These are phyloP conservation scores for Paradisaea rubra DNA, from an alignment of 2,113 vertebrate genomes.

Conservation along the genomic window DNA sequence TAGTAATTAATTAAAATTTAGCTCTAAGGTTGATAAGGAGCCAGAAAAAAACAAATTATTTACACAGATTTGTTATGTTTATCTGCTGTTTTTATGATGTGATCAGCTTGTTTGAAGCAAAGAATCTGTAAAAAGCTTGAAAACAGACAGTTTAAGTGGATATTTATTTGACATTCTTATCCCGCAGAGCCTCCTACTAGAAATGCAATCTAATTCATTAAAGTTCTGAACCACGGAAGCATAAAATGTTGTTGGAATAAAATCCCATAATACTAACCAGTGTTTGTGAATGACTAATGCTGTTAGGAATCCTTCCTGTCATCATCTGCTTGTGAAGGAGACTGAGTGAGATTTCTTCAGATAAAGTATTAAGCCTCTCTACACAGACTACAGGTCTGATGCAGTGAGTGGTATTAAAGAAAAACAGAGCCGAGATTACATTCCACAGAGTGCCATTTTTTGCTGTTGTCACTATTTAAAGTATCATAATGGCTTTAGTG, in stretches of 20 bases:
- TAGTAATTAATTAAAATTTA: not conserved
- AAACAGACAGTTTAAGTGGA: not conserved
- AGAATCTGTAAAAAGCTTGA: not conserved
- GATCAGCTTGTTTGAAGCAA: not conserved
- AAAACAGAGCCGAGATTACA: constrained; percentile 5
- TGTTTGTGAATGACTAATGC: constrained; percentile 39
- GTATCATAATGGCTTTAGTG: not conserved
- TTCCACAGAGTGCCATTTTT: not conserved
- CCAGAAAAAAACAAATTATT: not conserved
- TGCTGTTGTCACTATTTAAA: not conserved
- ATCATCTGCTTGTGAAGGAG: constrained; percentile 13
- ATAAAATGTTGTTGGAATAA: constrained; percentile 25
- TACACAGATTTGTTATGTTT: not conserved
- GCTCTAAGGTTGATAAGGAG: not conserved
- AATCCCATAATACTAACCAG: not conserved
- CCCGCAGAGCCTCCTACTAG: not conserved
- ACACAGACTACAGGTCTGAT: not conserved
- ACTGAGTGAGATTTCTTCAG: constrained; percentile 7
- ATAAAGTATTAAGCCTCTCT: not conserved
- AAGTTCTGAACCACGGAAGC: constrained; percentile 6
- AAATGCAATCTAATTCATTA: constrained; percentile 31
- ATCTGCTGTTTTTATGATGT: not conserved
- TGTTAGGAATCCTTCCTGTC: not conserved
- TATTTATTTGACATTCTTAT: constrained; percentile 4
- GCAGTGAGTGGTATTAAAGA: not conserved